phyloP scores from a whole-genome alignment of 2,113 vertebrate species.

The Ammospiza caudacuta region DNA sequence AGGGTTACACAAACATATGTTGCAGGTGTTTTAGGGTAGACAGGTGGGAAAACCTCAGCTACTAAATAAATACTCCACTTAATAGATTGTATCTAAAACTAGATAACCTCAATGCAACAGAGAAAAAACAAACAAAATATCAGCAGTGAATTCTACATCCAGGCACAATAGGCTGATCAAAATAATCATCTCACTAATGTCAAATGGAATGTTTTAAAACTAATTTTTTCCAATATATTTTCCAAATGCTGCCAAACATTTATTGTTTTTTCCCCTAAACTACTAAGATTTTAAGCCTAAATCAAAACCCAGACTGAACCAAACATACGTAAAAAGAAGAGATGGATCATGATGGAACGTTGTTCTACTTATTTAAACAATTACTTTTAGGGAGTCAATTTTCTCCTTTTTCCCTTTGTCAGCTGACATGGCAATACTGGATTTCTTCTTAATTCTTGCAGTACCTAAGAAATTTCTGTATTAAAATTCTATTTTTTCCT shows the following conservation, averaged over 20 bases:
- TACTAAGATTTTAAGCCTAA: conserved; percentile 1
- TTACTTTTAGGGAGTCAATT: conserved; percentile 68
- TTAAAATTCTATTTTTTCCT: conserved; percentile 59
- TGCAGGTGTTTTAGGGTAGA: conserved; percentile 80
- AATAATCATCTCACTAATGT: conserved; percentile 72
- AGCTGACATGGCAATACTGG: conserved; percentile 55
- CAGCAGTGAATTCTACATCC: conserved; percentile 7
- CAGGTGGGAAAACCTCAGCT: conserved; percentile 78
- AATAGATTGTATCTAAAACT: conserved; percentile 71
- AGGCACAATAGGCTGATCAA: not conserved
- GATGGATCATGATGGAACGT: conserved; percentile 61
- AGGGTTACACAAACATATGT: conserved; percentile 80
- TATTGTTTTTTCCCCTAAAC: not conserved
- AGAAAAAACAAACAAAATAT: conserved; percentile 57
- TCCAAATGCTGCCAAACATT: conserved; percentile 49
- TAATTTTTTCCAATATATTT: conserved; percentile 26
- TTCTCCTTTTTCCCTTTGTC: conserved; percentile 50
- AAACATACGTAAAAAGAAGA: conserved; percentile 57
- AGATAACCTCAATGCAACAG: conserved; percentile 71
- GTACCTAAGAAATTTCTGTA: conserved; percentile 64
- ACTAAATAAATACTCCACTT: conserved; percentile 67
- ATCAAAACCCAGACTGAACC: conserved; percentile 3
- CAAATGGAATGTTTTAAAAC: conserved; percentile 26
- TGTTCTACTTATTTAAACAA: conserved; percentile 68
- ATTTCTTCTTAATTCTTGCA: conserved; percentile 70